phyloP scores from a whole-genome alignment of 2,113 vertebrate genomes.

The Ctenodactylus gundi region DNA sequence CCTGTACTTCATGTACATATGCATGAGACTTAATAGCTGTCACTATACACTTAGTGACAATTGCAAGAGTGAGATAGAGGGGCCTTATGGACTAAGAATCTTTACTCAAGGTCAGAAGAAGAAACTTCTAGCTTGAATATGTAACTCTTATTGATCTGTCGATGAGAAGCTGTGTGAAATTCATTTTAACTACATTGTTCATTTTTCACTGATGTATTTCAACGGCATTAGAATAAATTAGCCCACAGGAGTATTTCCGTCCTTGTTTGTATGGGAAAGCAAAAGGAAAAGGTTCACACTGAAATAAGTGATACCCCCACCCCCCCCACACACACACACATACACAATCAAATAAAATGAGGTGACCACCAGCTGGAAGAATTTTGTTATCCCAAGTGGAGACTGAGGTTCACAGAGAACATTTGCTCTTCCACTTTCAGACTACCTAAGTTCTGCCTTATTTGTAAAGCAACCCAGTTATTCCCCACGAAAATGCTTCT shows the following conservation, averaged over 20 bases:
- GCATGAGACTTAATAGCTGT: background rate
- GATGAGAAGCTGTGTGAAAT: background rate
- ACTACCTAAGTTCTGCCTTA: slow-evolving; percentile 38
- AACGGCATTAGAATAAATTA: slow-evolving; percentile 1
- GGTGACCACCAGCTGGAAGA: background rate
- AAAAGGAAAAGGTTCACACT: slow-evolving; percentile 39
- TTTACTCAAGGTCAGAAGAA: background rate
- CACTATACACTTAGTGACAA: background rate
- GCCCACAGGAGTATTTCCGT: background rate
- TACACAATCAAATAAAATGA: slow-evolving; percentile 29
- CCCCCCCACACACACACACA: too few species aligned
- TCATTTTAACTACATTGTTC: background rate
- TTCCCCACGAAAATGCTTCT: slow-evolving; percentile 74
- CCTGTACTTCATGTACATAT: background rate
- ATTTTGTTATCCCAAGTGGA: background rate
- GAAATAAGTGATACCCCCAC: background rate
- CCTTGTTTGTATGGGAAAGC: slow-evolving; percentile 56
- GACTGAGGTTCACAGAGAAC: slow-evolving; percentile 3
- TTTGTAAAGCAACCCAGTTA: slow-evolving; percentile 70
- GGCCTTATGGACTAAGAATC: background rate
- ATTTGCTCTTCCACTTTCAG: slow-evolving; percentile 18
- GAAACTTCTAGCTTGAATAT: background rate
- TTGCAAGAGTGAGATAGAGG: background rate
- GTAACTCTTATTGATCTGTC: background rate
- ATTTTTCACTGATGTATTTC: background rate